Conservation (phyloP, 2,113 vertebrate genomes). For the Oxyura jamaicensis region DNA sequence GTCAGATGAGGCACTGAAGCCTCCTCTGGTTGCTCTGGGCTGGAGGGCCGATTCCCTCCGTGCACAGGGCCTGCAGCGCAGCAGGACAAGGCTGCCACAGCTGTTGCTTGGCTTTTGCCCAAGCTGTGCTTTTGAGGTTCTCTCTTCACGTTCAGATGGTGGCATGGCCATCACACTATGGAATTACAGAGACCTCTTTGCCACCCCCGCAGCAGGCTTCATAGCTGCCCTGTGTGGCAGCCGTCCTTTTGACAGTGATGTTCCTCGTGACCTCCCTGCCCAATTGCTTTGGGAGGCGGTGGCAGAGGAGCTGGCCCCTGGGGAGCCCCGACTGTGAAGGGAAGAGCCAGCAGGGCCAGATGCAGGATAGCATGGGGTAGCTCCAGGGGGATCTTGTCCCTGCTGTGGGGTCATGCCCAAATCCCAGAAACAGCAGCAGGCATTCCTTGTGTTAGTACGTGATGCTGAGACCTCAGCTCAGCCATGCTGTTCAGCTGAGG, state of each 20-base stretch:
- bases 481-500: not conserved
- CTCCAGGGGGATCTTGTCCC: not conserved
- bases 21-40: not conserved
- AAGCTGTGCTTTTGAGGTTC: not conserved
- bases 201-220: not conserved
- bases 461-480: accelerated
- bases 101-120: not conserved
- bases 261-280: accelerated
- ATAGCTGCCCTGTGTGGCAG: not conserved
- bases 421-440: not conserved
- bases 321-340: not conserved
- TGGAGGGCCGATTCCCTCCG: not conserved
- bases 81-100: not conserved
- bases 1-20: not conserved
- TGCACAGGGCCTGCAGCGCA: too few relatives aligned
- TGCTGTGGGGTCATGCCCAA: not conserved
- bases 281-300: not conserved
- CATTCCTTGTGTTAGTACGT: not conserved
- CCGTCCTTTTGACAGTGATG: not conserved
- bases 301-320: not conserved
- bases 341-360: not conserved
- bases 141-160: accelerated
- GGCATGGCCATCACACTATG: not conserved
- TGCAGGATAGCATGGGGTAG: not conserved
- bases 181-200: not conserved